Evolutionary conservation across 2,113 vertebrate species (phyloP).

Genomic region (Caloenas nicobarica): DNA sequence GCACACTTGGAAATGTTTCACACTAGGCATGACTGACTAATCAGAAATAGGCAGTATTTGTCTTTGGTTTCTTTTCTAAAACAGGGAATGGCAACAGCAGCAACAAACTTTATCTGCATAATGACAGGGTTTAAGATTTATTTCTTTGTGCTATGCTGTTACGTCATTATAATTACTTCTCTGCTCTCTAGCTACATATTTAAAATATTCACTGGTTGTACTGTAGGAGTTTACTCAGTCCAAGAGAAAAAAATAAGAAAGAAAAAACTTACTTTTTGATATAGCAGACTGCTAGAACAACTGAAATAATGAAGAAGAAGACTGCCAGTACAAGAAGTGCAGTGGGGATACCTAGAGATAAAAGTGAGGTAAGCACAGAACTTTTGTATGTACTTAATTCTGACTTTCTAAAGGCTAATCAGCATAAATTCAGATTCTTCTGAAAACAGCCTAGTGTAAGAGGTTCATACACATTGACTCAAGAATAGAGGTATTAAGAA

Average conservation of each 20-base stretch:
- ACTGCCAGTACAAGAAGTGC: constrained; percentile 80
- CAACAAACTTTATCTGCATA: not conserved
- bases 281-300: constrained; percentile 77
- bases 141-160: not conserved
- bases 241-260: not conserved
- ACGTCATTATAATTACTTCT: not conserved
- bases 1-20: not conserved
- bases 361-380: not conserved
- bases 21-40: not conserved
- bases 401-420: not conserved
- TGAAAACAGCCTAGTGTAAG: not conserved
- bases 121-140: not conserved
- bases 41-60: not conserved
- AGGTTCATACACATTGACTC: not conserved
- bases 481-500: not conserved
- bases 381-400: not conserved
- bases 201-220: not conserved
- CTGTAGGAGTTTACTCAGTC: not conserved
- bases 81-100: not conserved
- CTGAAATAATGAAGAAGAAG: constrained; percentile 74
- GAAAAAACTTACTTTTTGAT: constrained; percentile 80
- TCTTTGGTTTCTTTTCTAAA: not conserved
- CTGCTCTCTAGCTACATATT: not conserved
- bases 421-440: not conserved
- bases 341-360: constrained; percentile 76